Evolutionary conservation across 2,888 invertebrate genomes (phyloP).

Genomic region (Eupithecia vulgata): DNA sequence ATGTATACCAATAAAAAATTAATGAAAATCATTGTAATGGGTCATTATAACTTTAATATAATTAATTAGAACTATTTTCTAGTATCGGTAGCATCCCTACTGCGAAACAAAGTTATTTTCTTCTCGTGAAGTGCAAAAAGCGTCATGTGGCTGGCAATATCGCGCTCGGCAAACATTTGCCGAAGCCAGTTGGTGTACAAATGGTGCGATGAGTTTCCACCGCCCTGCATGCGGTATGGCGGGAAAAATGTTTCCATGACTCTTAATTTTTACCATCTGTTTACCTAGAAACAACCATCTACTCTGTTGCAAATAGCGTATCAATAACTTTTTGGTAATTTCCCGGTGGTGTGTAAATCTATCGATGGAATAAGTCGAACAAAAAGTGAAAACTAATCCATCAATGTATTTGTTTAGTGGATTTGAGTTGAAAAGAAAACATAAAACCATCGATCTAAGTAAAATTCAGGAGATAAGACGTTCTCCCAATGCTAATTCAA

Average conservation of each 20-base stretch:
- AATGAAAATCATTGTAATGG: no score
- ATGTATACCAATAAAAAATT: no score
- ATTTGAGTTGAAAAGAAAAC: background rate
- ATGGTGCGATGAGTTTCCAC: slow-evolving; percentile 68
- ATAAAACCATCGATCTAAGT: no score
- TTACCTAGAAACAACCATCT: background rate
- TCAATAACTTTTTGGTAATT: background rate
- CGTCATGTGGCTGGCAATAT: slow-evolving; percentile 72
- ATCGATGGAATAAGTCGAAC: no score
- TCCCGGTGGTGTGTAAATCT: no score
- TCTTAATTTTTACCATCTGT: slow-evolving; percentile 4
- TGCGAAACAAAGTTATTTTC: slow-evolving; percentile 15
- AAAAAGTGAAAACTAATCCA: background rate
- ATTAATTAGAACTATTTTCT: no score
- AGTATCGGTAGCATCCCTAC: slow-evolving; percentile 9
- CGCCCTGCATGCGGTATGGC: slow-evolving; percentile 34
- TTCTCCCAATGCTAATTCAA: no score
- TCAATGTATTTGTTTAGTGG: background rate
- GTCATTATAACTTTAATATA: no score
- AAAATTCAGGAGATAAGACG: no score
- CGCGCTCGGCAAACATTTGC: slow-evolving; percentile 73
- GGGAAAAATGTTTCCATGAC: slow-evolving; percentile 10
- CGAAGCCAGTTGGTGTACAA: slow-evolving; percentile 62
- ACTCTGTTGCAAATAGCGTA: background rate
- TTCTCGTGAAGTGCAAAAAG: slow-evolving; percentile 56